Evolutionary conservation across 2,888 invertebrate genomes (phyloP), one percentile per base, ranked within the genome.

Genomic region (Caradrina clavipalpis): DNA sequence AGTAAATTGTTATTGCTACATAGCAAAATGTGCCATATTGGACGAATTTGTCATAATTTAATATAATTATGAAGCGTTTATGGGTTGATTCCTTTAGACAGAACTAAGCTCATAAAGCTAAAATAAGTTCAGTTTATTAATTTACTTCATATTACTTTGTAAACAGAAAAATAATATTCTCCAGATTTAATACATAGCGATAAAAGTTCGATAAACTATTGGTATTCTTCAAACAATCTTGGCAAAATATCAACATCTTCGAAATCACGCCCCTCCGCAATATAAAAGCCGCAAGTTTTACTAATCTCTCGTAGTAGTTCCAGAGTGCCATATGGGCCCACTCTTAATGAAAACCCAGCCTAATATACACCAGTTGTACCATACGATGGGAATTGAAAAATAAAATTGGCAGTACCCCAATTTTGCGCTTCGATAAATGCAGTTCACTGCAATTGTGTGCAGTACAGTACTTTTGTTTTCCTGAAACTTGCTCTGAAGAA

Each of bases 361-460:
- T 85, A 85, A 85, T 78, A 78, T 68, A 73, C 82, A 73, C 69
- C 77, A 69, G 72, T 82, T 70, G 76, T 80, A 66, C 73, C 58
- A 72, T 68, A 69, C 64, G 70, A 77, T 73, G 80, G 81, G 86
- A 90, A 93, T 92, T 92, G 92, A 92, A 93, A 92, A 94, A 92
- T 90, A 91, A 90, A 92, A 93, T 92, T 93, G 94, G 94, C 93
- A 92, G 90, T 89, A 90, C 87, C 89, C 93, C 93, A 92, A 92
- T 94, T 94, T 93, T 90, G 89, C 89, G 91, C 88, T 83, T 90
- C 92, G 89, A 91, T 92, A 91, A 91, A 91, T 89, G 90, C 92
- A 91, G 91, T 92, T 90, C 86, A 87, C 86, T 86, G 86, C 90
- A 89, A 85, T 88, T 90, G 90, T 89, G 88, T 87, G 84, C 85